These are phyloP conservation scores for Callocephalon fimbriatum DNA, from an alignment of 2,113 vertebrate genomes.

Conservation along the genomic window DNA sequence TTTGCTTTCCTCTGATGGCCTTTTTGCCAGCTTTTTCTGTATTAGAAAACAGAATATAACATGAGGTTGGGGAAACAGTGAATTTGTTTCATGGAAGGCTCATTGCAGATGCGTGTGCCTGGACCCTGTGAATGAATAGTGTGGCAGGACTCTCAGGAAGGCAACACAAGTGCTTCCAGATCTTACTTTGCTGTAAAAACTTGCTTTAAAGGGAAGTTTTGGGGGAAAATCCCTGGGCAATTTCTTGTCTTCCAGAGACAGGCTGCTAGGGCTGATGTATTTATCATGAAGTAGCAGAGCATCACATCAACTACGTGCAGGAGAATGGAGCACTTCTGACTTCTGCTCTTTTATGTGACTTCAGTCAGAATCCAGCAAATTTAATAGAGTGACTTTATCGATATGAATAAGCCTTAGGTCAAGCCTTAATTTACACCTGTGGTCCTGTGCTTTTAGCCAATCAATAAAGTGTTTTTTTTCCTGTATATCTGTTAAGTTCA, in stretches of 20 bases:
- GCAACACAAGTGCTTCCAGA: not conserved
- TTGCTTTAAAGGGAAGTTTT: not conserved
- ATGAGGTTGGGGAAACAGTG: rapidly evolving
- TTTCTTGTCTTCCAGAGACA: not conserved
- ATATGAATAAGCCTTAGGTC: not conserved
- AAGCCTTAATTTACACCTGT: not conserved
- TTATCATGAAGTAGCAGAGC: no score
- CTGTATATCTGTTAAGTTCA: not conserved
- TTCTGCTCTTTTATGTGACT: not conserved
- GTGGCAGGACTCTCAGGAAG: not conserved
- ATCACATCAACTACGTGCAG: not conserved
- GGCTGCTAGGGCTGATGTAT: not conserved
- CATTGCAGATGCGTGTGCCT: rapidly evolving
- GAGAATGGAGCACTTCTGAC: rapidly evolving
- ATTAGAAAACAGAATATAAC: not conserved
- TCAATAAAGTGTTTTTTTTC: not conserved
- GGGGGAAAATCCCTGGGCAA: not conserved
- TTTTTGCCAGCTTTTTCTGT: not conserved
- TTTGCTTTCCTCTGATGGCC: not conserved
- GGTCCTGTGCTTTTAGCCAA: not conserved
- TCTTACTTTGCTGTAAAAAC: not conserved
- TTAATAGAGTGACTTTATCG: not conserved
- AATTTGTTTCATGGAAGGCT: not conserved
- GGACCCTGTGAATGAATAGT: rapidly evolving
- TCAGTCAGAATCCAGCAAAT: not conserved